These are phyloP conservation scores for Lateolabrax maculatus DNA, from an alignment of 2,797 vertebrate genomes.

Conservation along the genomic window DNA sequence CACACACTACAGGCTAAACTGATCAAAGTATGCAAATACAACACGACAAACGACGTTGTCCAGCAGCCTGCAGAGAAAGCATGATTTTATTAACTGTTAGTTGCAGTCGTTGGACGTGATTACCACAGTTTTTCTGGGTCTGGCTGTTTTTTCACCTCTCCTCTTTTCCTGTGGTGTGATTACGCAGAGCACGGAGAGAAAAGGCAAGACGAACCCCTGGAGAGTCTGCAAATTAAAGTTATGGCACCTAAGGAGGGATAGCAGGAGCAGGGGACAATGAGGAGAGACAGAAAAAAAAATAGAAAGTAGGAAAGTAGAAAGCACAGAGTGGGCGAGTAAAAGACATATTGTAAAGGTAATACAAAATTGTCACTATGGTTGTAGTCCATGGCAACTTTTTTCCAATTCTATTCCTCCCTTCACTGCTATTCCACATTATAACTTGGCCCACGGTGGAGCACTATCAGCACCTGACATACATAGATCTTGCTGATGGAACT, in stretches of 20 bases:
- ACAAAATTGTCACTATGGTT: conserved; percentile 10
- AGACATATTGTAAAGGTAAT: conserved; percentile 16
- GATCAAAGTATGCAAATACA: conserved; percentile 23
- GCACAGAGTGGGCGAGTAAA: neutral
- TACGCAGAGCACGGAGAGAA: conserved; percentile 52
- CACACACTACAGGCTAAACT: neutral
- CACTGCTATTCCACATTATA: neutral
- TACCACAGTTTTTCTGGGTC: conserved; percentile 51
- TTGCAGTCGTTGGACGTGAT: conserved; percentile 54
- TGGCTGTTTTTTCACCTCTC: neutral
- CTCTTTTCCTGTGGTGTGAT: conserved; percentile 63
- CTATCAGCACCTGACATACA: neutral
- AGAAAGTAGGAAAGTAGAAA: neutral
- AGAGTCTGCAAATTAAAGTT: conserved; percentile 76
- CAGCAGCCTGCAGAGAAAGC: conserved; percentile 1
- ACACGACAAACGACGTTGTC: neutral
- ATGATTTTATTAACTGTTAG: conserved; percentile 30
- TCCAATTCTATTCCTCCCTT: conserved; percentile 2
- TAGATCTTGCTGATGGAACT: neutral
- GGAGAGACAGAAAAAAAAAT: neutral
- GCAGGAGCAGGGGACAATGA: conserved; percentile 35
- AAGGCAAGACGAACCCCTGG: conserved; percentile 60
- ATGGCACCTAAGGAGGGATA: conserved; percentile 72
- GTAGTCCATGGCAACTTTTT: neutral
- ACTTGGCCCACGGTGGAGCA: neutral